phyloP scores from a whole-genome alignment of 2,888 invertebrate species.

The Halictus quadricinctus region DNA sequence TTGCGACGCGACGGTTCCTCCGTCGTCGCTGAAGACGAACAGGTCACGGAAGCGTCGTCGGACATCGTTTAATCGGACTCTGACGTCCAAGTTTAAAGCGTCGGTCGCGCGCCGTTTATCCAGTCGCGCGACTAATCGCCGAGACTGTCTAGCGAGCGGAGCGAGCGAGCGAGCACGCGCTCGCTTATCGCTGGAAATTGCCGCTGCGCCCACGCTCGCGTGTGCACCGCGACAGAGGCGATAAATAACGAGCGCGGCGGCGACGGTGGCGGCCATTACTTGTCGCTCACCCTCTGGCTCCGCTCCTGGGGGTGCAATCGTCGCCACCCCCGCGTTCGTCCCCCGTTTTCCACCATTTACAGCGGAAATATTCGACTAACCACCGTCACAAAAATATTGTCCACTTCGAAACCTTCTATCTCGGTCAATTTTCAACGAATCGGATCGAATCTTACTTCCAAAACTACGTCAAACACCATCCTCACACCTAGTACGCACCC shows the following conservation, averaged over 20 bases:
- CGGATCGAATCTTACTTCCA: background rate
- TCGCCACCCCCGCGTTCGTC: slow-evolving; percentile 27
- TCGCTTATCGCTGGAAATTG: slow-evolving; percentile 68
- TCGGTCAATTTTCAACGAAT: background rate
- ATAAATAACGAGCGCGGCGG: slow-evolving; percentile 75
- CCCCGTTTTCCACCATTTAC: slow-evolving; percentile 32
- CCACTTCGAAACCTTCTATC: no score
- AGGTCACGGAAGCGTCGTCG: slow-evolving; percentile 16
- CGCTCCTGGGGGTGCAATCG: slow-evolving; percentile 39
- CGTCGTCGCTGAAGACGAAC: slow-evolving; percentile 9
- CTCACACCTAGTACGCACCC: background rate
- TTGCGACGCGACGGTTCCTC: background rate
- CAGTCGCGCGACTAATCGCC: slow-evolving; percentile 65
- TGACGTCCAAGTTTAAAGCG: slow-evolving; percentile 37
- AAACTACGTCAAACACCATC: background rate
- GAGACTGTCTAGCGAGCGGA: slow-evolving; percentile 47
- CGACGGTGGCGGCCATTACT: slow-evolving; percentile 76
- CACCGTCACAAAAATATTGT: background rate
- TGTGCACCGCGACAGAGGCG: slow-evolving; percentile 61
- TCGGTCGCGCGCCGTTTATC: slow-evolving; percentile 57
- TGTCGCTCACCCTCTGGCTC: slow-evolving; percentile 74
- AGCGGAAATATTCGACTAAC: slow-evolving; percentile 30
- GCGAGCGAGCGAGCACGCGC: slow-evolving; percentile 54
- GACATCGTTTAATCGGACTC: slow-evolving; percentile 31
- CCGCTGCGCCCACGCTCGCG: slow-evolving; percentile 59